Conservation (phyloP, 2,113 vertebrate species). For the Petroica traversi region DNA sequence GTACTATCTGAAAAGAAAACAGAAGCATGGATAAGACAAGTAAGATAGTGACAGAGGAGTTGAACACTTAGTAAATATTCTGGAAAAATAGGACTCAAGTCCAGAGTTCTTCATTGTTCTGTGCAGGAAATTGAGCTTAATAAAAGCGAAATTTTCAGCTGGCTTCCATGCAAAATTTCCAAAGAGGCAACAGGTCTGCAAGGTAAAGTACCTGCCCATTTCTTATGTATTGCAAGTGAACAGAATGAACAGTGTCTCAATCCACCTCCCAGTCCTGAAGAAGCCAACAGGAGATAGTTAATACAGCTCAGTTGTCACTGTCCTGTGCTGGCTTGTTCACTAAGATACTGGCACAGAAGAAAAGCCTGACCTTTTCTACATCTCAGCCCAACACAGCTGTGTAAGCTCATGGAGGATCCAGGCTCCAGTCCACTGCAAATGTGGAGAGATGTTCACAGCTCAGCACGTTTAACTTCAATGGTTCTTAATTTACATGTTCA, state of each 20-base stretch:
- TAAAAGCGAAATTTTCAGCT: background rate
- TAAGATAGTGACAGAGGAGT: background rate
- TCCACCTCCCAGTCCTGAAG: background rate
- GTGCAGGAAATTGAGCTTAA: background rate
- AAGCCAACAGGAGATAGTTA: background rate
- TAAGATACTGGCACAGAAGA: background rate
- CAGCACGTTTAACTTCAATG: background rate
- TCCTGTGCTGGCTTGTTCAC: background rate
- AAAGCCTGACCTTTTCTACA: background rate
- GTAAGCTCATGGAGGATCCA: accelerated
- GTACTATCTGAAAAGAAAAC: background rate
- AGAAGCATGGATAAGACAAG: background rate
- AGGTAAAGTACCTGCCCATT: background rate
- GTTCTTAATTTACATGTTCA: background rate
- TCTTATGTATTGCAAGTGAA: accelerated
- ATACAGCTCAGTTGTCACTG: background rate
- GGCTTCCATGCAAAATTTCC: background rate
- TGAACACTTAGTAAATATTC: background rate
- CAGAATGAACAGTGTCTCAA: background rate
- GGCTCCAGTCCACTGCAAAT: background rate
- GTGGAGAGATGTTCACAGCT: background rate
- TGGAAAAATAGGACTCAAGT: background rate
- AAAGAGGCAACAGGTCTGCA: background rate
- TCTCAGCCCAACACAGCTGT: background rate
- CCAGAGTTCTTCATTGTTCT: background rate